Evolutionary conservation across 1,140 invertebrate genomes (phyloP), one percentile per base, ranked within the genome.

Genomic region (Heliothis subflexa): DNA sequence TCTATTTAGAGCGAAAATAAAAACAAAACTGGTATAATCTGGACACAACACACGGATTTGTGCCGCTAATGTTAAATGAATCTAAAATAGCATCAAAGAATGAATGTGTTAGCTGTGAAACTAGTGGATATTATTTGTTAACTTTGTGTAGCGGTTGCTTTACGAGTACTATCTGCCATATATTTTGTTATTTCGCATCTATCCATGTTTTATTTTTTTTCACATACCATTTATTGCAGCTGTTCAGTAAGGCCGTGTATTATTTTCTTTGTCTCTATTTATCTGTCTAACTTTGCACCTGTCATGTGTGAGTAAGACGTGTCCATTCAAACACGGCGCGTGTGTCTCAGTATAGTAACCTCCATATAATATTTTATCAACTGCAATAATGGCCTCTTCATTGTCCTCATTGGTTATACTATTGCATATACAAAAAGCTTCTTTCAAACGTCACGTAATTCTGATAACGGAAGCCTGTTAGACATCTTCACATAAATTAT

Each of bases 1-100:
- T 66, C 40, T 66, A 66, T 62, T 62, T 47, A 66, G 62, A 11
- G 13, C 62, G 45, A 13, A n/a, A 47, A 45, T 64, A 18, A 47
- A 66, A 66, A 66, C 40, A 47, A 21, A 66, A 66, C 16, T 64
- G 10, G n/a, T 18, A 13, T 47, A 2, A 59, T 28, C 21, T 28
- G 55, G 11, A 59, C 21, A 59, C 3, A 5, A 66, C 61, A 33
- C 61, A 66, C 11, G 13, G 40, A 66, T 66, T 66, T 49, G 62
- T 40, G 62, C 3, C 62, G 40, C 12, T 21, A 21, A 16, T 18
- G 16, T 10, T 13, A 21, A 18, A 66, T 18, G 16, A 4, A 18
- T 21, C 45, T 66, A 40, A 66, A 66, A 18, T 18, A 18, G 14
- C 3, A 16, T 55, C 10, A 55, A 55, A 55, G 16, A 55, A 18